These are phyloP conservation scores for Orthonyx spaldingii DNA, from an alignment of 2,113 vertebrate species.

Conservation along the genomic window DNA sequence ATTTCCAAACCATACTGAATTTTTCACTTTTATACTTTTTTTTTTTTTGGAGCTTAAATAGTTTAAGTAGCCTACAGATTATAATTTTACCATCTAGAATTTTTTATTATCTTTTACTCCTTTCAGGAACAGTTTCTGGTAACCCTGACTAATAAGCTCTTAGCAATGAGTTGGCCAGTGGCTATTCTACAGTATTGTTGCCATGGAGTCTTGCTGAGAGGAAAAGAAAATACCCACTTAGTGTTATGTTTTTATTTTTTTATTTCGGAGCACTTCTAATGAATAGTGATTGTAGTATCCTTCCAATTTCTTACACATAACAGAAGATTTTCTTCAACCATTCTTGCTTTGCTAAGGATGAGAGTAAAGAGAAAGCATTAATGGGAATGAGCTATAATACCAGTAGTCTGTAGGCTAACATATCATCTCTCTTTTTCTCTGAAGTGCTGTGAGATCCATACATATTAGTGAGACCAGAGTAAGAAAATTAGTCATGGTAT, in stretches of 20 bases:
- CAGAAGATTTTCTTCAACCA: not conserved
- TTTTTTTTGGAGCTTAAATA: not conserved
- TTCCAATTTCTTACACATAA: not conserved
- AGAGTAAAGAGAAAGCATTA: not conserved
- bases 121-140: not conserved
- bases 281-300: not conserved
- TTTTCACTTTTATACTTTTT: not conserved
- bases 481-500: not conserved
- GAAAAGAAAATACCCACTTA: not conserved
- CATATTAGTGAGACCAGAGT: not conserved
- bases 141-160: not conserved
- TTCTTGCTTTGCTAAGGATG: not conserved
- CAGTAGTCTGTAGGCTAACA: not conserved
- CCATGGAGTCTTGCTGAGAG: not conserved
- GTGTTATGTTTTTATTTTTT: not conserved
- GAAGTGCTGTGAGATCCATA: not conserved
- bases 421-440: not conserved
- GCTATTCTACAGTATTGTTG: not conserved
- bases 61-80: not conserved
- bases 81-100: not conserved
- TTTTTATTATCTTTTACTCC: not conserved
- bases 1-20: not conserved
- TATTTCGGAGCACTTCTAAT: not conserved
- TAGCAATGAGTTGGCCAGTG: not conserved
- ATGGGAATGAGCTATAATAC: not conserved